Evolutionary conservation across 2,113 vertebrate genomes (phyloP).

Genomic region (Sialia sialis): DNA sequence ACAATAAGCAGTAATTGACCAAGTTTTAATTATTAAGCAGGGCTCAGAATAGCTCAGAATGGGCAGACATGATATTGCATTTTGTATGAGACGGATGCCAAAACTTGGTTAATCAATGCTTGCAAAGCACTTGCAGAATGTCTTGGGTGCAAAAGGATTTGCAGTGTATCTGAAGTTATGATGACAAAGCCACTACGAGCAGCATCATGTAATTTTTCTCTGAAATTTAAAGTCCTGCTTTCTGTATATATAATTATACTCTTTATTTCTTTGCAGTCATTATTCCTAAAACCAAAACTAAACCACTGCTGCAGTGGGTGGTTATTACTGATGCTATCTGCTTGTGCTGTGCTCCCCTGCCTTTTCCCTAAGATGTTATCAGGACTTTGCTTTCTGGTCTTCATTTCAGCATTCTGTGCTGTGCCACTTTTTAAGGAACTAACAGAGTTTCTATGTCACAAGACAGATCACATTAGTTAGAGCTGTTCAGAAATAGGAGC

Average conservation of each 20-base stretch:
- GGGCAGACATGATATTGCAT: background rate
- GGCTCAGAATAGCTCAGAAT: background rate
- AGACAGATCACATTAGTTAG: background rate
- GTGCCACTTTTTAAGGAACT: background rate
- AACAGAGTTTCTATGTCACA: background rate
- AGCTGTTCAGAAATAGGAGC: background rate
- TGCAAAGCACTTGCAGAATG: background rate
- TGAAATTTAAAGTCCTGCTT: background rate
- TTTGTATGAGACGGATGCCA: background rate
- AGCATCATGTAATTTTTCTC: background rate
- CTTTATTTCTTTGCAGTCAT: background rate
- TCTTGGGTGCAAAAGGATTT: background rate
- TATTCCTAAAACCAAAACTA: background rate
- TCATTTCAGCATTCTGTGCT: background rate
- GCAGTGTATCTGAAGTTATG: background rate
- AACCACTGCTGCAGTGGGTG: background rate
- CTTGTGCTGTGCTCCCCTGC: background rate
- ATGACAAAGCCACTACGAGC: background rate
- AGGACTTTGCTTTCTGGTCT: background rate
- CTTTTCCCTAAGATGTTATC: background rate
- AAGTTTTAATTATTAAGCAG: background rate
- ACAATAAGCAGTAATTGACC: background rate
- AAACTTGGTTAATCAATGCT: background rate
- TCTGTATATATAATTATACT: background rate
- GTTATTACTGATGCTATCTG: conserved; percentile 14